Base-by-base conservation (phyloP, 2,113 vertebrate species). In the Antechinus flavipes region DNA sequence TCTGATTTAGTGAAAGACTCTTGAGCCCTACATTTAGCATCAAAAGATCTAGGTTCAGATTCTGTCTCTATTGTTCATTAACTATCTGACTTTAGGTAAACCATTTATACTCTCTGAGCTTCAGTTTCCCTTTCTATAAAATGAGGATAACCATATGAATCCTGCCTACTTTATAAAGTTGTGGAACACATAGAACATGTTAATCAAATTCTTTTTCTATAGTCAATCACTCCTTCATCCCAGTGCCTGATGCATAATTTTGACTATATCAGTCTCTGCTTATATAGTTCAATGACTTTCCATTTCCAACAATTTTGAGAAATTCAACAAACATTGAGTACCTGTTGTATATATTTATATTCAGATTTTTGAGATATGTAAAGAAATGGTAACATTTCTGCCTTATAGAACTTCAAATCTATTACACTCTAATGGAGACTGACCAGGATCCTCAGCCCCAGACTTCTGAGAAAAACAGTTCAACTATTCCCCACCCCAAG, bases 81-180 rank as follows among this genome's bases (percentile, higher is more conserved):
- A 47, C 90, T 90, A 27, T 61, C 22, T 5, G 26, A 0, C 22
- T 35, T 93, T 92, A 58, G 61, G 56, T 50, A 96, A 94, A 27
- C 89, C 90, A 50, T 94, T 96, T 94, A 92, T 90, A 55, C 94
- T 94, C 46, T 90, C 14, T 84, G 27, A 93, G 54, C 52, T 16
- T 97, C 50, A 92, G 89, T 92, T 94, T 93, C 50, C 47, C 54
- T 54, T 91, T 26, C 14, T 10, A 22, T 90, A 54, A 95, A 95
- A 90, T 30, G 47, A 25, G 16, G 42, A n/a, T 89, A 52, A 54
- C 89, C 54, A 30, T 90, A 91, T 35, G 3, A 3, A 68, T 35
- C 61, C 11, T 94, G 95, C 89, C 27, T 68, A 54, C n/a, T 25
- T 93, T 52, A 35, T 11, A 68, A 23, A 2, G 8, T 58, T 94